phyloP scores from a whole-genome alignment of 2,888 invertebrate genomes.

The Morpho achilles region DNA sequence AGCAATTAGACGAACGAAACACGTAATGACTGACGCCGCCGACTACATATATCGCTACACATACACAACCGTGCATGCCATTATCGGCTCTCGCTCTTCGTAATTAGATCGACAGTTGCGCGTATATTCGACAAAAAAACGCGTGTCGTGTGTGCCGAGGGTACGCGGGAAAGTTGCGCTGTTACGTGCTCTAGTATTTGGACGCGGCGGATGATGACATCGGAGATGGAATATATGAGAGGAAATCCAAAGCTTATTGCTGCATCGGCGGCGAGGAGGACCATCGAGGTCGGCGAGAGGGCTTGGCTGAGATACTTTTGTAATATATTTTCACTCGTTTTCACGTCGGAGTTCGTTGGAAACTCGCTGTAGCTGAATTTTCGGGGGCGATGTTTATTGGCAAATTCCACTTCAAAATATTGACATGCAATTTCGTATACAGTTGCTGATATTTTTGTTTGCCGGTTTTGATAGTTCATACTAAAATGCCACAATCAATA shows the following conservation, averaged over 20 bases:
- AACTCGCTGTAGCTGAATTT: too few species aligned
- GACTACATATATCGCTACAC: slow-evolving; percentile 20
- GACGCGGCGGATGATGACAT: slow-evolving; percentile 23
- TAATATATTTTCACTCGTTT: too few species aligned
- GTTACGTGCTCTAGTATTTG: slow-evolving; percentile 18
- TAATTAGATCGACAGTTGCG: slow-evolving; percentile 3
- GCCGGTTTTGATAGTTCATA: too few species aligned
- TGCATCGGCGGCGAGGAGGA: slow-evolving; percentile 9
- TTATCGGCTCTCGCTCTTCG: slow-evolving; percentile 5
- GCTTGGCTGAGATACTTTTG: too few species aligned
- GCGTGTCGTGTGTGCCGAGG: neutral
- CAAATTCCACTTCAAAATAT: too few species aligned
- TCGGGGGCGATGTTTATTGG: too few species aligned
- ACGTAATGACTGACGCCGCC: slow-evolving; percentile 53
- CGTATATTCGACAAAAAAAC: neutral
- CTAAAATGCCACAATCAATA: too few species aligned
- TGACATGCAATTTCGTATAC: too few species aligned
- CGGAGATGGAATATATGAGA: slow-evolving; percentile 1
- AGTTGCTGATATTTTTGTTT: too few species aligned
- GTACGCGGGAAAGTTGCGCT: slow-evolving; percentile 3
- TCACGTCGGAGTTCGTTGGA: too few species aligned
- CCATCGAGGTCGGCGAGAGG: slow-evolving; percentile 10
- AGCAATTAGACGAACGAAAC: slow-evolving; percentile 57
- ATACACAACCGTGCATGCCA: slow-evolving; percentile 3
- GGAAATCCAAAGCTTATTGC: slow-evolving; percentile 20